A percentile compares a stretch with the other conserved stretches of the same genome.
phyloP scores from a whole-genome alignment of 2,888 invertebrate genomes.

The Chloromyia formosa region DNA sequence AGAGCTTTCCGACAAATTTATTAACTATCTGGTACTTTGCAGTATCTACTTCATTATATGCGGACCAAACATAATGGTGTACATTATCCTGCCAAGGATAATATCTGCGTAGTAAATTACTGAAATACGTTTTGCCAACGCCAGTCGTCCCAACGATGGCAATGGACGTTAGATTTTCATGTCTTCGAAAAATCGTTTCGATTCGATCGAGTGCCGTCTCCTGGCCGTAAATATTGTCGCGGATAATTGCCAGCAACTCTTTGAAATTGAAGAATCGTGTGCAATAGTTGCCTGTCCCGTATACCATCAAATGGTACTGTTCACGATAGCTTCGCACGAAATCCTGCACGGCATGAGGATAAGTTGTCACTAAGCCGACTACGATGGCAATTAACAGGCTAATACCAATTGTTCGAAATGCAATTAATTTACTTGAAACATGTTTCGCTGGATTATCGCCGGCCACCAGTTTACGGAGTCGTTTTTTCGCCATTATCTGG shows the following conservation, averaged over 20 bases:
- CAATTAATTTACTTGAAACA: not conserved
- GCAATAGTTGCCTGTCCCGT: constrained; percentile 58
- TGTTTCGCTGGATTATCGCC: not conserved
- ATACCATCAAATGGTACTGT: constrained; percentile 57
- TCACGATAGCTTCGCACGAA: constrained; percentile 52
- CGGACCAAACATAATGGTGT: constrained; percentile 55
- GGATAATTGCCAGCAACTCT: constrained; percentile 52
- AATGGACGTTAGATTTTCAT: constrained; percentile 53
- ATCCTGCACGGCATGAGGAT: constrained; percentile 21
- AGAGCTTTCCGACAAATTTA: constrained; percentile 52
- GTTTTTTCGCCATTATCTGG: constrained; percentile 26
- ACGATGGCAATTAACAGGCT: constrained; percentile 11
- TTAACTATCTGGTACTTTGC: constrained; percentile 44
- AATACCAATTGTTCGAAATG: constrained; percentile 1
- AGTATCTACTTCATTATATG: constrained; percentile 48
- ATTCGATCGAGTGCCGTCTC: constrained; percentile 53
- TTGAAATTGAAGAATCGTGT: constrained; percentile 50
- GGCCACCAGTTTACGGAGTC: constrained; percentile 21
- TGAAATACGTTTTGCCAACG: constrained; percentile 59
- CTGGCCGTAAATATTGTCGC: constrained; percentile 39
- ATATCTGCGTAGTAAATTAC: constrained; percentile 53
- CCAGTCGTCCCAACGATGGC: constrained; percentile 56
- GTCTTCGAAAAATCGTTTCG: constrained; percentile 53
- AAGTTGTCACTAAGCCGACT: not conserved
- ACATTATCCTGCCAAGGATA: constrained; percentile 61